Conservation (phyloP, 2,888 invertebrate species). For the Liodrosophila aerea region DNA sequence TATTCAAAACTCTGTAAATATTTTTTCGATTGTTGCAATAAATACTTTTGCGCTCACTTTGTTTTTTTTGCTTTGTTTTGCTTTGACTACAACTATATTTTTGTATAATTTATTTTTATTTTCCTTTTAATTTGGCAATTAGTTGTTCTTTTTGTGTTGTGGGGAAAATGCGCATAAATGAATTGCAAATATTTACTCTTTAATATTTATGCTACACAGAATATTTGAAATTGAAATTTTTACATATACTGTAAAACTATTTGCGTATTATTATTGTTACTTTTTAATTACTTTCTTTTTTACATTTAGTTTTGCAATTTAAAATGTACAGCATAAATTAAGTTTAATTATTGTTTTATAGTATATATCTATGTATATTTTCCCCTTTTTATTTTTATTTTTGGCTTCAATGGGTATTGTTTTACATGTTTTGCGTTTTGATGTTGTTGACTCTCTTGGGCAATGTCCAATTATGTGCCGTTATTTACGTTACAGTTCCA, state of each 20-base stretch:
- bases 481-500: slow-evolving; percentile 54
- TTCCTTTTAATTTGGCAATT: slow-evolving; percentile 70
- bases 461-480: slow-evolving; percentile 54
- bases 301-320: slow-evolving; percentile 37
- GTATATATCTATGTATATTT: no score
- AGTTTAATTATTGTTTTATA: slow-evolving; percentile 68
- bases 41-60: slow-evolving; percentile 41
- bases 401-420: slow-evolving; percentile 36
- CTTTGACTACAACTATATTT: slow-evolving; percentile 19
- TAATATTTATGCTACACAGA: slow-evolving; percentile 49
- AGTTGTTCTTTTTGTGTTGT: slow-evolving; percentile 46
- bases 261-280: no score
- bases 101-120: slow-evolving; percentile 3
- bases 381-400: slow-evolving; percentile 7
- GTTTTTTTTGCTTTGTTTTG: slow-evolving; percentile 19
- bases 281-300: slow-evolving; percentile 25
- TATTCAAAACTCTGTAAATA: slow-evolving; percentile 65
- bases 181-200: slow-evolving; percentile 61
- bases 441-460: slow-evolving; percentile 1
- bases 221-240: slow-evolving; percentile 11
- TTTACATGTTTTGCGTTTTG: slow-evolving; percentile 25
- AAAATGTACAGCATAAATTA: slow-evolving; percentile 63
- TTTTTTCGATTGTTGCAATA: slow-evolving; percentile 47
- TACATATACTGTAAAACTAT: neutral
- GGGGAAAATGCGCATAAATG: slow-evolving; percentile 56